Conservation (phyloP, 2,888 invertebrate genomes). For the Mimas tiliae region DNA sequence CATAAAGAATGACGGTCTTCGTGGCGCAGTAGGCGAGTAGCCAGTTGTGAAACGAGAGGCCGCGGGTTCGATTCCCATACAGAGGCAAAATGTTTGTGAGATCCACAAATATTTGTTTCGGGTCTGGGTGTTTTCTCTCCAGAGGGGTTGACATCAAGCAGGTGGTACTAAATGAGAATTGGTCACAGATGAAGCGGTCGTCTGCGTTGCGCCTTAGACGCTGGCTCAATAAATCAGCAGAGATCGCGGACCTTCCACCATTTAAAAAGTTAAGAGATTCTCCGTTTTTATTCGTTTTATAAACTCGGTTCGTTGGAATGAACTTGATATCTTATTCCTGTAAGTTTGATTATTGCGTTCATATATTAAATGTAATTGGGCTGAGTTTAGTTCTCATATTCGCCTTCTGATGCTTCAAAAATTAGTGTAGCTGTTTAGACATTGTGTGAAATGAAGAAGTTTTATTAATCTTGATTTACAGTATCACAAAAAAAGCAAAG, state of each 20-base stretch:
- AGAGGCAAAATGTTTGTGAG: too few relatives aligned
- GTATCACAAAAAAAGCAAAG: too few relatives aligned
- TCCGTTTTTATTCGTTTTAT: conserved; percentile 54
- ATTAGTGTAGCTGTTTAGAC: background rate
- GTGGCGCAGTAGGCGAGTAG: too few relatives aligned
- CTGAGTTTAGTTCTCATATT: background rate
- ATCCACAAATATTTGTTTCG: too few relatives aligned
- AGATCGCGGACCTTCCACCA: conserved; percentile 48
- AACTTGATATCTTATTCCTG: conserved; percentile 31
- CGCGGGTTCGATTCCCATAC: too few relatives aligned
- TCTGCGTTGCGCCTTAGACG: conserved; percentile 25
- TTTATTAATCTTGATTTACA: too few relatives aligned
- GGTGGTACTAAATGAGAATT: background rate
- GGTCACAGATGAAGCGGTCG: background rate
- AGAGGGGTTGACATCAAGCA: too few relatives aligned
- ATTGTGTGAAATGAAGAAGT: too few relatives aligned
- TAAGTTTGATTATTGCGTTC: conserved; percentile 35
- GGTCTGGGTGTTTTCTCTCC: too few relatives aligned
- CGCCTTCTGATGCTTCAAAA: background rate
- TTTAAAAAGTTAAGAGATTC: conserved; percentile 67
- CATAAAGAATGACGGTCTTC: too few relatives aligned
- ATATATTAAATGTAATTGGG: conserved; percentile 15
- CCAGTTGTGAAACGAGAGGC: too few relatives aligned
- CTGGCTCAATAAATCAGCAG: conserved; percentile 54
- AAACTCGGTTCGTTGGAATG: conserved; percentile 39